These are phyloP conservation scores for Brachirus orientalis DNA, from an alignment of 2,113 vertebrate genomes.

Conservation along the genomic window DNA sequence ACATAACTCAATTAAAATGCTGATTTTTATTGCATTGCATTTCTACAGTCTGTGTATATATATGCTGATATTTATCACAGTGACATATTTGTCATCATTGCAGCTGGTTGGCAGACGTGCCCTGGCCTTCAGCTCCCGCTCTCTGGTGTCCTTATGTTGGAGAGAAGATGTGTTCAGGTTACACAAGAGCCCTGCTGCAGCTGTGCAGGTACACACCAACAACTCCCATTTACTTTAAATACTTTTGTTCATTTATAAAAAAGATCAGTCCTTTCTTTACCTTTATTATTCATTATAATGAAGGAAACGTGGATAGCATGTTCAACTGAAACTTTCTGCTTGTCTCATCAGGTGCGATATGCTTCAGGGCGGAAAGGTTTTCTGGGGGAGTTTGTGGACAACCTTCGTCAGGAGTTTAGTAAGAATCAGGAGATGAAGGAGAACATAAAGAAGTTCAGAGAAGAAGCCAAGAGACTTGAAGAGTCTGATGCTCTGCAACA, in stretches of 20 bases:
- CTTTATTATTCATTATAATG: neutral
- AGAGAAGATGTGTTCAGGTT: slow-evolving; percentile 54
- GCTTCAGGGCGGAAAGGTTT: slow-evolving; percentile 86
- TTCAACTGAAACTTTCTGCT: slow-evolving; percentile 5
- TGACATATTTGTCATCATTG: slow-evolving; percentile 3
- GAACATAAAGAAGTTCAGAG: slow-evolving; percentile 94
- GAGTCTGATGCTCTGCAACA: slow-evolving; percentile 93
- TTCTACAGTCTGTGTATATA: too few relatives aligned
- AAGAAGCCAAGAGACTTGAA: slow-evolving; percentile 92
- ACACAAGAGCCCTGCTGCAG: slow-evolving; percentile 48
- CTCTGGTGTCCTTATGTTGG: slow-evolving; percentile 49
- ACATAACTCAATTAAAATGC: too few relatives aligned
- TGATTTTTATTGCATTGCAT: too few relatives aligned
- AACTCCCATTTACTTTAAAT: neutral
- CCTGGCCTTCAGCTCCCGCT: slow-evolving; percentile 72
- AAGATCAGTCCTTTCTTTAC: too few relatives aligned
- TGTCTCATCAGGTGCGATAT: slow-evolving; percentile 70
- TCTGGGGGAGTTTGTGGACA: slow-evolving; percentile 91
- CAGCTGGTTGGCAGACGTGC: slow-evolving; percentile 84
- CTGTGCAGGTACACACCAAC: slow-evolving; percentile 77
- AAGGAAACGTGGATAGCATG: too few relatives aligned
- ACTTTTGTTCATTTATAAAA: too few relatives aligned
- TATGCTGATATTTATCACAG: neutral
- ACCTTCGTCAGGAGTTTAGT: slow-evolving; percentile 91
- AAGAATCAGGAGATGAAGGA: slow-evolving; percentile 98